Evolutionary conservation across 1,140 invertebrate genomes (phyloP).

Genomic region (Dryas iulia): DNA sequence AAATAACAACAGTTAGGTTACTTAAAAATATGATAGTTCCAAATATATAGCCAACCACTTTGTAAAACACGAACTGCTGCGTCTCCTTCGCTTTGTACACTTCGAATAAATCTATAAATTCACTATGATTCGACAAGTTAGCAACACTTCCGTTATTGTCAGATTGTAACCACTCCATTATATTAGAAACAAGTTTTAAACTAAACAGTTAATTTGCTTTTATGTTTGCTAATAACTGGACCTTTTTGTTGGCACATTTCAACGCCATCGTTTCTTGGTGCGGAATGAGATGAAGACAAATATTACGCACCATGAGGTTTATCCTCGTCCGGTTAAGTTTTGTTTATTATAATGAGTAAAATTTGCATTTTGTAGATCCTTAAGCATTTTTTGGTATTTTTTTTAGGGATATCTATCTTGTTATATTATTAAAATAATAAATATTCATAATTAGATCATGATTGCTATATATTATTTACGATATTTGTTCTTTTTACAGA

Average conservation of each 20-base stretch:
- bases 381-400: background rate
- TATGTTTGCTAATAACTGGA: slow-evolving; percentile 22
- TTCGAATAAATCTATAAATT: slow-evolving; percentile 49
- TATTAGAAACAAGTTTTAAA: slow-evolving; percentile 4
- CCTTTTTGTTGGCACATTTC: slow-evolving; percentile 43
- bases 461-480: no score
- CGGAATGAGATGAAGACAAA: slow-evolving; percentile 50
- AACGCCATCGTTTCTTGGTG: slow-evolving; percentile 38
- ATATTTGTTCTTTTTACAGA: no score
- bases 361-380: slow-evolving; percentile 60
- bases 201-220: background rate
- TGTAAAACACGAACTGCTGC: slow-evolving; percentile 52
- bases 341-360: slow-evolving; percentile 52
- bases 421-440: background rate
- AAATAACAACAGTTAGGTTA: slow-evolving; percentile 81
- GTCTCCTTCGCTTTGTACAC: slow-evolving; percentile 49
- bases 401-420: background rate
- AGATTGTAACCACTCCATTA: slow-evolving; percentile 17
- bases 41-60: slow-evolving; percentile 59
- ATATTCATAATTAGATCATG: no score
- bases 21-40: slow-evolving; percentile 77
- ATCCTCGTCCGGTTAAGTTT: slow-evolving; percentile 40
- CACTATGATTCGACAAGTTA: slow-evolving; percentile 35
- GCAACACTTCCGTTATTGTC: slow-evolving; percentile 18
- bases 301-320: slow-evolving; percentile 47